Conservation (phyloP, 2,888 invertebrate genomes). For the Dasysyrphus albostriatus region DNA sequence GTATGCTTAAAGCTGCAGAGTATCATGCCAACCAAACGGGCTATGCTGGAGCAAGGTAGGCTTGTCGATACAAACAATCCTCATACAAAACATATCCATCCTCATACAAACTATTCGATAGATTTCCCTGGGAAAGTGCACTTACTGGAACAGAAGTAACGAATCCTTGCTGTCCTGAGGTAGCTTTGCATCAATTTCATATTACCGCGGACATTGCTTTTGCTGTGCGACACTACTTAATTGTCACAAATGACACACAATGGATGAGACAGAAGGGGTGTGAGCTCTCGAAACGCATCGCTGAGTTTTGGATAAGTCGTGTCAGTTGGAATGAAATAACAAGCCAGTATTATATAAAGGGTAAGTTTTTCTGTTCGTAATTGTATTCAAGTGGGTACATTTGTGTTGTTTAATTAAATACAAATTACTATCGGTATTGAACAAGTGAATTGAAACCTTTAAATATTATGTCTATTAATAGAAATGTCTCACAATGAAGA, state of each 20-base stretch:
- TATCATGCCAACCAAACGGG: conserved; percentile 85
- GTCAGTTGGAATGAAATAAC: conserved; percentile 85
- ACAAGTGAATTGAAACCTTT: not conserved
- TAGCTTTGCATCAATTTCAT: conserved; percentile 86
- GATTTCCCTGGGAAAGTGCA: conserved; percentile 88
- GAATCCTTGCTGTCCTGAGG: conserved; percentile 86
- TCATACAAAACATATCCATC: not conserved
- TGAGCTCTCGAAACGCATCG: conserved; percentile 85
- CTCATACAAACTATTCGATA: conserved; percentile 73
- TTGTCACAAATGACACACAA: conserved; percentile 78
- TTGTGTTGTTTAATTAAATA: not conserved
- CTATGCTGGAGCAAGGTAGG: conserved; percentile 85
- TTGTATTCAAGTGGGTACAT: not conserved
- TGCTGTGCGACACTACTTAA: conserved; percentile 82
- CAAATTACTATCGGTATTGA: not conserved
- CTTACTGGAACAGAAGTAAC: conserved; percentile 86
- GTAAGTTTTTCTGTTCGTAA: conserved; percentile 80
- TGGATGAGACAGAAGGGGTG: conserved; percentile 84
- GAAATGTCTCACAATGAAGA: no score
- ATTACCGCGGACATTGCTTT: conserved; percentile 86
- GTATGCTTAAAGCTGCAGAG: conserved; percentile 84
- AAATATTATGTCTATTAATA: no score
- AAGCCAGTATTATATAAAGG: conserved; percentile 84
- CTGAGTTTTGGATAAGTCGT: conserved; percentile 86
- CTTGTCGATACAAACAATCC: not conserved